These are phyloP conservation scores for Eupithecia vulgata DNA, from an alignment of 2,888 invertebrate species.

Conservation along the genomic window DNA sequence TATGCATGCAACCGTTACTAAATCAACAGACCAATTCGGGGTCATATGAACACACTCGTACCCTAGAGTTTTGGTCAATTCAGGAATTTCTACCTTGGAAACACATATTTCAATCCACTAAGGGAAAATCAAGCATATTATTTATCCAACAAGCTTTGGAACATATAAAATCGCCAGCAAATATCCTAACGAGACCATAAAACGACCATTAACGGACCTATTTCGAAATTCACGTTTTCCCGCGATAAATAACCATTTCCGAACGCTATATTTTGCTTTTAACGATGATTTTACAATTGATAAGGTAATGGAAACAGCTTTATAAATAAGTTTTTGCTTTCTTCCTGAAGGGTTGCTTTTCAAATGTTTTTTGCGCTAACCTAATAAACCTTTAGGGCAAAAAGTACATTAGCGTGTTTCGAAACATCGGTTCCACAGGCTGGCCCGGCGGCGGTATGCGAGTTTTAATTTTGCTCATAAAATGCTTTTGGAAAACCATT, in stretches of 20 bases:
- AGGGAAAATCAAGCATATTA: slow-evolving; percentile 11
- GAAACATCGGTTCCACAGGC: not conserved
- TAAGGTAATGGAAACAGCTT: slow-evolving; percentile 46
- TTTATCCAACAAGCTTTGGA: slow-evolving; percentile 33
- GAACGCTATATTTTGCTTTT: slow-evolving; percentile 44
- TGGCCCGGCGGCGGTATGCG: not conserved
- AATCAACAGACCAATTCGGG: not conserved
- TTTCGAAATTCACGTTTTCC: slow-evolving; percentile 42
- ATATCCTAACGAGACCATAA: slow-evolving; percentile 44
- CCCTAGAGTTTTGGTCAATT: not conserved
- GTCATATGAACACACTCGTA: not conserved
- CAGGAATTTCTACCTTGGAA: not conserved
- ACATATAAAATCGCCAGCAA: slow-evolving; percentile 38
- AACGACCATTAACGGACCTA: slow-evolving; percentile 41
- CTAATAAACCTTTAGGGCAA: slow-evolving; percentile 3
- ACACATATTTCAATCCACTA: slow-evolving; percentile 9
- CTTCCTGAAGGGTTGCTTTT: slow-evolving; percentile 13
- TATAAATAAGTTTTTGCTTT: slow-evolving; percentile 27
- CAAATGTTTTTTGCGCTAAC: not conserved
- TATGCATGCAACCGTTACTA: not conserved
- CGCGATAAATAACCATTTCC: slow-evolving; percentile 48
- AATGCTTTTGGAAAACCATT: not conserved
- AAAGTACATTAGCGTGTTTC: slow-evolving; percentile 15
- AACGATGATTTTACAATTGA: slow-evolving; percentile 47
- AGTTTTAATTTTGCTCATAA: not conserved